A percentile compares a stretch with the other conserved stretches of the same genome.
Conservation (phyloP, 2,797 vertebrate genomes). For the Triplophysa bombifrons region DNA sequence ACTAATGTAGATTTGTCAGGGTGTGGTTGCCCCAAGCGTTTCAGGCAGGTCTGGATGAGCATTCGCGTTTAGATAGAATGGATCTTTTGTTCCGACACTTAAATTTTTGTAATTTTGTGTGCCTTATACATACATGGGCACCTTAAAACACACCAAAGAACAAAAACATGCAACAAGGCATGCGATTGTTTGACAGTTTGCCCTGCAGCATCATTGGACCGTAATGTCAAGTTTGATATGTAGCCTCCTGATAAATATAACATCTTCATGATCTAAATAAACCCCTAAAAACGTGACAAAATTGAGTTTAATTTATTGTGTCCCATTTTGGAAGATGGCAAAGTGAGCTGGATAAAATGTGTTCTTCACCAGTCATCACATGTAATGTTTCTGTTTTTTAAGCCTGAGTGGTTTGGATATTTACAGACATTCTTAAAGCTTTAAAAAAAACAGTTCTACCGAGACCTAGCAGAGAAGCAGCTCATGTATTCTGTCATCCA, state of each 20-base stretch:
- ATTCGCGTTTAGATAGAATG: no score
- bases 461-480: conserved; percentile 87
- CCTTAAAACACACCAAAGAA: no score
- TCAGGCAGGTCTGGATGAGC: no score
- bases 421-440: conserved; percentile 1
- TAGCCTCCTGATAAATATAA: conserved; percentile 17
- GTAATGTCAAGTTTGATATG: conserved; percentile 21
- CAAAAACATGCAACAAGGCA: conserved; percentile 29
- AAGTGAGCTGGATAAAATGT: neutral
- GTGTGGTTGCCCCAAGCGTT: no score
- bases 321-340: conserved; percentile 24
- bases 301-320: conserved; percentile 6
- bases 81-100: no score
- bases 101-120: no score
- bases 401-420: conserved; percentile 27
- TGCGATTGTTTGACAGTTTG: conserved; percentile 10
- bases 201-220: conserved; percentile 14
- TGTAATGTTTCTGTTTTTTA: conserved; percentile 20
- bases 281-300: conserved; percentile 8
- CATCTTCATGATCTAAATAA: conserved; percentile 31
- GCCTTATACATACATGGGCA: no score
- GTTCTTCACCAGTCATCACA: conserved; percentile 4
- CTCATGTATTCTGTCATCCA: conserved; percentile 98
- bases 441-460: conserved; percentile 64
- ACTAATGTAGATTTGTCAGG: no score